A percentile compares a stretch with the other conserved stretches of the same genome.
Evolutionary conservation across 2,888 invertebrate species (phyloP).

Genomic region (Leucophora obtusa): DNA sequence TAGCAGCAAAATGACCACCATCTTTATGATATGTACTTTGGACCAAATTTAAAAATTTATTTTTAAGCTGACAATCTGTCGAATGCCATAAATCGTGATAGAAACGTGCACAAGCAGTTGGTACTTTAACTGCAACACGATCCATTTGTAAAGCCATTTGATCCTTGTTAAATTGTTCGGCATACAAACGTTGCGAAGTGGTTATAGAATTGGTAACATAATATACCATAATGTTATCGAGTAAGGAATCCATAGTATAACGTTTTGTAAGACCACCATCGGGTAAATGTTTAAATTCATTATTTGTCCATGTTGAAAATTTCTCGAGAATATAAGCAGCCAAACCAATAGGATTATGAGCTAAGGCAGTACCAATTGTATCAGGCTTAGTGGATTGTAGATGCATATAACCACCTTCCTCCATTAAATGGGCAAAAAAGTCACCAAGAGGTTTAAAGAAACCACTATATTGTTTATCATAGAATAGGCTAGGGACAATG

Average conservation of each 20-base stretch:
- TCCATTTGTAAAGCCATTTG: conserved; percentile 69
- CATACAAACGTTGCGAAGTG: conserved; percentile 85
- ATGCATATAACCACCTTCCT: conserved; percentile 84
- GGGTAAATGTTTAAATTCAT: conserved; percentile 77
- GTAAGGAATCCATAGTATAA: conserved; percentile 80
- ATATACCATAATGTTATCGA: conserved; percentile 90
- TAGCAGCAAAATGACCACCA: conserved; percentile 93
- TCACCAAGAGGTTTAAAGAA: conserved; percentile 78
- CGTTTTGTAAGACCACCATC: conserved; percentile 84
- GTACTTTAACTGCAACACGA: conserved; percentile 83
- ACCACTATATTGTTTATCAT: conserved; percentile 79
- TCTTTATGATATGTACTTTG: conserved; percentile 83
- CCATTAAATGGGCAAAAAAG: conserved; percentile 68
- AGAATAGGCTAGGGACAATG: conserved; percentile 81
- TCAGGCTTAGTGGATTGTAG: conserved; percentile 93
- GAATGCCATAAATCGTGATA: conserved; percentile 83
- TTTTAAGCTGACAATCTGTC: conserved; percentile 82
- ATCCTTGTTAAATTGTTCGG: conserved; percentile 80
- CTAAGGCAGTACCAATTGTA: conserved; percentile 83
- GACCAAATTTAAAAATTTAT: conserved; percentile 83
- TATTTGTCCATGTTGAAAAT: conserved; percentile 86
- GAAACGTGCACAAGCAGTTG: conserved; percentile 86
- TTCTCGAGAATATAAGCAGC: conserved; percentile 95
- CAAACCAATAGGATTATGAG: conserved; percentile 85
- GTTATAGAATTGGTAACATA: conserved; percentile 87